Base-by-base conservation (phyloP, 2,113 vertebrate species). In the Pluvianellus socialis region DNA sequence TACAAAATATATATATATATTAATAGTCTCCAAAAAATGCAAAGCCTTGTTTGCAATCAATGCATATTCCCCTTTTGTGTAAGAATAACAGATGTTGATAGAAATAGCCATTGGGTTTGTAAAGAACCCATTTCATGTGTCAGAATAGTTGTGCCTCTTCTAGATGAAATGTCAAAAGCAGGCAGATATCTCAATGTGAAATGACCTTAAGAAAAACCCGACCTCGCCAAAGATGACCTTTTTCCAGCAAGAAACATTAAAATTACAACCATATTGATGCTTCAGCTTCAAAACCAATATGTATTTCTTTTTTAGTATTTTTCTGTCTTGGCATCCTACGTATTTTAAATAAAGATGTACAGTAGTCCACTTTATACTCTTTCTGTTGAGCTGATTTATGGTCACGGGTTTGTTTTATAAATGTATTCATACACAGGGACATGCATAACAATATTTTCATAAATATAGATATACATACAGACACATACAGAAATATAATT, bases 51-150 rank as follows among this genome's bases (percentile, higher is more conserved):
- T 98, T 95, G 94, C 95, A 81, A 97, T 97, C 98, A 96, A 87
- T 90, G 94, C 96, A 90, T 88, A 97, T 98, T 97, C 95, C 73
- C 67, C 55, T 96, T 97, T 96, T 50, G 50, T 94, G 95, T 96
- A 97, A 96, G 96, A 97, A 97, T 97, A 98, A 98, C 96, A 94
- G 79, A 96, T 98, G 94, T 96, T 98, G 98, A 98, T 98, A 89
- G 98, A 97, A 98, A 97, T 95, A 97, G 98, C 98, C 97, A 96
- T 93, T 95, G 97, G 97, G 97, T 98, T 98, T 97, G 95, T 95
- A 97, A 97, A 98, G 98, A 98, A 97, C 95, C 98, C 98, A 97
- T 97, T 98, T 93, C 95, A 70, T 95, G 97, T 98, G 98, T 98
- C 98, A 98, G 96, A 96, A 98, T 97, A 96, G 95, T 95, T 97